These are phyloP conservation scores for Gymnocephalus cernua DNA, from an alignment of 2,113 vertebrate species.

Conservation along the genomic window DNA sequence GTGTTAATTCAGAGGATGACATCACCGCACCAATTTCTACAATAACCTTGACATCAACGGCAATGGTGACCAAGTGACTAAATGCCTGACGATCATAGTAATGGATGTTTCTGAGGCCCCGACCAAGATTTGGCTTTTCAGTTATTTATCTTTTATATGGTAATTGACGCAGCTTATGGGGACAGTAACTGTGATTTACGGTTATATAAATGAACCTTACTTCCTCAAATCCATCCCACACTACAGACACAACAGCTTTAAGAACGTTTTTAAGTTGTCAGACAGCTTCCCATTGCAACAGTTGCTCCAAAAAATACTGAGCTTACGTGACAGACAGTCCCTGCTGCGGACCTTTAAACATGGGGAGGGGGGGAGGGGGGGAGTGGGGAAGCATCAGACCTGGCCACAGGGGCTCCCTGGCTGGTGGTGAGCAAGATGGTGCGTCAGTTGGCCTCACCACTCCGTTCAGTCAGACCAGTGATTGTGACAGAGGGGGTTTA, in stretches of 20 bases:
- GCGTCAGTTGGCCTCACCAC: slow-evolving; percentile 79
- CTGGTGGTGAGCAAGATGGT: slow-evolving; percentile 54
- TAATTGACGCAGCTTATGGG: background rate
- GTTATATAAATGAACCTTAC: background rate
- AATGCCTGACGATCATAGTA: background rate
- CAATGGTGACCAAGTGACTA: background rate
- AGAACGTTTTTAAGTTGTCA: background rate
- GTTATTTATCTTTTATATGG: background rate
- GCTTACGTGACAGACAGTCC: background rate
- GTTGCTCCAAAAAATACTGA: slow-evolving; percentile 7
- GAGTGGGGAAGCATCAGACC: no score
- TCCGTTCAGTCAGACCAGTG: slow-evolving; percentile 70
- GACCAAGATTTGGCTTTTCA: background rate
- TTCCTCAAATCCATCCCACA: slow-evolving; percentile 6
- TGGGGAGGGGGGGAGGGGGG: slow-evolving; percentile 25
- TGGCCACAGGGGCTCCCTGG: slow-evolving; percentile 39
- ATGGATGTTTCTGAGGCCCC: background rate
- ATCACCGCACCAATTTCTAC: background rate
- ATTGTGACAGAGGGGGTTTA: slow-evolving; percentile 89
- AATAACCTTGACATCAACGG: background rate
- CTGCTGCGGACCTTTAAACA: slow-evolving; percentile 7
- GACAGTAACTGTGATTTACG: background rate
- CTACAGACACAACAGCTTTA: background rate
- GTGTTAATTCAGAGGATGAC: background rate
- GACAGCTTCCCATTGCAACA: slow-evolving; percentile 18